Conservation (phyloP, 23 tunicate species). For the Botrylloides violaceus region DNA sequence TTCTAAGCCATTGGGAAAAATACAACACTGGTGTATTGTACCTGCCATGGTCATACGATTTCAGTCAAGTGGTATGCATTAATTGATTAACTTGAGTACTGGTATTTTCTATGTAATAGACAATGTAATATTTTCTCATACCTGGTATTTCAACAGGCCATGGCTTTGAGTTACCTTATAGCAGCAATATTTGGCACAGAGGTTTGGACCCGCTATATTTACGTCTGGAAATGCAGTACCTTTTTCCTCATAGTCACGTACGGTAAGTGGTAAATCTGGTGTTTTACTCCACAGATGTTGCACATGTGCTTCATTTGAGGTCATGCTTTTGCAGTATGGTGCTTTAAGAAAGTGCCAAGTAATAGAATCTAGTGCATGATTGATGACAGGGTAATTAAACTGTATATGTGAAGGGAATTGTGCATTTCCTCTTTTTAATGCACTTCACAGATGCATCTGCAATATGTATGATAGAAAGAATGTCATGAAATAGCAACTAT, state of each 20-base stretch:
- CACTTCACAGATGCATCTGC: too few relatives aligned
- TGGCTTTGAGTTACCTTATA: conserved; percentile 34
- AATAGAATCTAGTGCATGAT: too few relatives aligned
- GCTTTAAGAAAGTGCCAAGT: too few relatives aligned
- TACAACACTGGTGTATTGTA: conserved; percentile 94
- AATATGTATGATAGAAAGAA: too few relatives aligned
- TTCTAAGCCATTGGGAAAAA: conserved; percentile 95
- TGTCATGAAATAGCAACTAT: too few relatives aligned
- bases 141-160: conserved; percentile 36
- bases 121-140: not conserved
- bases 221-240: conserved; percentile 16
- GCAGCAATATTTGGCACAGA: conserved; percentile 38
- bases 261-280: not conserved
- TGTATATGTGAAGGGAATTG: too few relatives aligned
- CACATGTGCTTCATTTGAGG: too few relatives aligned
- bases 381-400: too few relatives aligned
- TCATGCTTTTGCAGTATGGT: too few relatives aligned
- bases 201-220: conserved; percentile 25
- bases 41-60: conserved; percentile 98
- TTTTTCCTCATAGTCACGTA: conserved; percentile 3
- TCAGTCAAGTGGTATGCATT: conserved; percentile 60
- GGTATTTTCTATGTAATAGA: not conserved
- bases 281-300: too few relatives aligned
- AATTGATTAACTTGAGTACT: not conserved
- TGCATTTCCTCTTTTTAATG: too few relatives aligned